A percentile compares a stretch with the other conserved stretches of the same genome.
These are phyloP conservation scores for Drosophila mayri DNA, from an alignment of 1,140 invertebrate species.

Conservation along the genomic window DNA sequence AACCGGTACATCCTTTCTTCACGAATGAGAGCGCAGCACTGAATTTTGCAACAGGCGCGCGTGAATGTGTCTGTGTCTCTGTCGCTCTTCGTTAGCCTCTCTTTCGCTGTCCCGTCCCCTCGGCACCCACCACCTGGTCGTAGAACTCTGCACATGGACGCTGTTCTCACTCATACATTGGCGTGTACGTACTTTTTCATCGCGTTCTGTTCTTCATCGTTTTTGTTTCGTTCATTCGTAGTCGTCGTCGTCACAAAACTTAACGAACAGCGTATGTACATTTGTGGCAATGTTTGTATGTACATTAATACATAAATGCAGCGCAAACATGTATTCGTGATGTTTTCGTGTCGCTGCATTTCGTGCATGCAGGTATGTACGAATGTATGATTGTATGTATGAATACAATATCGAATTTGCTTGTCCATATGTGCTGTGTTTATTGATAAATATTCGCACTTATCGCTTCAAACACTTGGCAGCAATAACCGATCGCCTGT, in stretches of 20 bases:
- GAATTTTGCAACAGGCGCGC: conserved; percentile 78
- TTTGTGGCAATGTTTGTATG: conserved; percentile 5
- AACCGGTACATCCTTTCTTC: conserved; percentile 79
- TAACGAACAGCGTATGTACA: conserved; percentile 39
- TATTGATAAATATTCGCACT: conserved; percentile 36
- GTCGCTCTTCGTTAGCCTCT: conserved; percentile 42
- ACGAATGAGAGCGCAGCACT: conserved; percentile 70
- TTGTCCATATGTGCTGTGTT: conserved; percentile 8
- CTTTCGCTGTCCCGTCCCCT: conserved; percentile 18
- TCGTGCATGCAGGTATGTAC: conserved; percentile 6
- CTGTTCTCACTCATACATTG: conserved; percentile 33
- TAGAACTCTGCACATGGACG: conserved; percentile 16
- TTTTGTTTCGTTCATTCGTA: conserved; percentile 63
- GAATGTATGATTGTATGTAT: neutral
- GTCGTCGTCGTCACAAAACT: conserved; percentile 37
- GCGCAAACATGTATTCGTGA: conserved; percentile 40
- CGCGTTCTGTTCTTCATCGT: conserved; percentile 53
- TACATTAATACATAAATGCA: conserved; percentile 22
- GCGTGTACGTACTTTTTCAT: conserved; percentile 54
- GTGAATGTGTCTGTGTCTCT: conserved; percentile 12
- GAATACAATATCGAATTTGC: conserved; percentile 1
- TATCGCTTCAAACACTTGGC: neutral
- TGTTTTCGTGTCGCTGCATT: conserved; percentile 24
- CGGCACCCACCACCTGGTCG: conserved; percentile 17
- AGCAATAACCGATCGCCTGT: conserved; percentile 9